phyloP scores from a whole-genome alignment of 2,888 invertebrate genomes.

The Caenorhabditis becei region DNA sequence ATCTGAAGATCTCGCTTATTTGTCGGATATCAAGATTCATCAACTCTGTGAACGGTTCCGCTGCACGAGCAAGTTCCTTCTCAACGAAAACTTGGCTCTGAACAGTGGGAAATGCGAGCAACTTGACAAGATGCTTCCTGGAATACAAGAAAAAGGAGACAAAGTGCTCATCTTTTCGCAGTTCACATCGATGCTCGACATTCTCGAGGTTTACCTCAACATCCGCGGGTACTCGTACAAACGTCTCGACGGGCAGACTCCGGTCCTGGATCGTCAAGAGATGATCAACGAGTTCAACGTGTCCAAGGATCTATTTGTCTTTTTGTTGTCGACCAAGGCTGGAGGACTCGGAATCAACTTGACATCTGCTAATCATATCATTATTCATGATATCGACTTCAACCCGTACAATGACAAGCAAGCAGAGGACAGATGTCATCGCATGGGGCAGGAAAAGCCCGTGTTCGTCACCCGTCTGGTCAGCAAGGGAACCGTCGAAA shows the following conservation, averaged over 20 bases:
- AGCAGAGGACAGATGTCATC: conserved; percentile 88
- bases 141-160: conserved; percentile 78
- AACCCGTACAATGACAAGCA: conserved; percentile 98
- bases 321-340: conserved; percentile 84
- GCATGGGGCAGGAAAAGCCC: conserved; percentile 76
- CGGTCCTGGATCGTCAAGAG: conserved; percentile 91
- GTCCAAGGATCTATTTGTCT: conserved; percentile 81
- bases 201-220: conserved; percentile 91
- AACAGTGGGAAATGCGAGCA: conserved; percentile 91
- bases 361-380: conserved; percentile 94
- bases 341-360: conserved; percentile 97
- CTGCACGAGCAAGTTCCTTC: conserved; percentile 81
- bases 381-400: conserved; percentile 97
- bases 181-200: conserved; percentile 95
- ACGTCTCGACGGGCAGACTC: conserved; percentile 92
- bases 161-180: conserved; percentile 95
- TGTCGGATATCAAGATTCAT: conserved; percentile 89
- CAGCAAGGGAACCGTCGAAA: conserved; percentile 85
- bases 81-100: conserved; percentile 85
- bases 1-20: conserved; percentile 90
- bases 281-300: conserved; percentile 92
- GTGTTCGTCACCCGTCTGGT: conserved; percentile 92
- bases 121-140: conserved; percentile 88
- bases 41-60: conserved; percentile 68
- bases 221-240: conserved; percentile 88